Percentiles rank a stretch among this genome's conserved stretches.
Conservation (phyloP, 1,140 invertebrate genomes). For the Asobara japonica region DNA sequence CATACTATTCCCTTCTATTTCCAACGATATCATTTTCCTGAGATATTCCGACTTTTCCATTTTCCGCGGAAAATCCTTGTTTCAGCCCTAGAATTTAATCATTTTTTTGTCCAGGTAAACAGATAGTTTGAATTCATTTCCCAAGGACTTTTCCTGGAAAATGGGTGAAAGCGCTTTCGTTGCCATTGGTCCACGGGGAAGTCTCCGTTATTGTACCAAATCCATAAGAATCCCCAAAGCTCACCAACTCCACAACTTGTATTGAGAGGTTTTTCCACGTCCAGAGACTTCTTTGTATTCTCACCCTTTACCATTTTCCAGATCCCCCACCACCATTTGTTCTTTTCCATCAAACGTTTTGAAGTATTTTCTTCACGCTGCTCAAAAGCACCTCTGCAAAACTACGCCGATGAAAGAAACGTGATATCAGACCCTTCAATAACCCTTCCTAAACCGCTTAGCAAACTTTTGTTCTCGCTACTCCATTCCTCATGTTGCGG, state of each 20-base stretch:
- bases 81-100: too few relatives aligned
- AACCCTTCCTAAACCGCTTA: background rate
- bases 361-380: conserved; percentile 1
- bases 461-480: background rate
- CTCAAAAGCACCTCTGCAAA: background rate
- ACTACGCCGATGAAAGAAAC: background rate
- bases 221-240: background rate
- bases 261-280: background rate
- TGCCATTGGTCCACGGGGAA: background rate
- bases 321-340: background rate
- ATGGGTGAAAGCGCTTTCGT: background rate
- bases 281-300: background rate
- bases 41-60: too few relatives aligned
- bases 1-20: too few relatives aligned
- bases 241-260: background rate
- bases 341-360: background rate
- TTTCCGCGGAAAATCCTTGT: too few relatives aligned
- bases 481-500: background rate
- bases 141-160: background rate
- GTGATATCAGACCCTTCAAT: background rate
- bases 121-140: too few relatives aligned
- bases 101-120: too few relatives aligned
- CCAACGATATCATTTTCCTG: too few relatives aligned
- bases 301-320: background rate
- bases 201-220: background rate